Base-by-base conservation (phyloP, 2,797 vertebrate species). In the Lophotriccus pileatus region DNA sequence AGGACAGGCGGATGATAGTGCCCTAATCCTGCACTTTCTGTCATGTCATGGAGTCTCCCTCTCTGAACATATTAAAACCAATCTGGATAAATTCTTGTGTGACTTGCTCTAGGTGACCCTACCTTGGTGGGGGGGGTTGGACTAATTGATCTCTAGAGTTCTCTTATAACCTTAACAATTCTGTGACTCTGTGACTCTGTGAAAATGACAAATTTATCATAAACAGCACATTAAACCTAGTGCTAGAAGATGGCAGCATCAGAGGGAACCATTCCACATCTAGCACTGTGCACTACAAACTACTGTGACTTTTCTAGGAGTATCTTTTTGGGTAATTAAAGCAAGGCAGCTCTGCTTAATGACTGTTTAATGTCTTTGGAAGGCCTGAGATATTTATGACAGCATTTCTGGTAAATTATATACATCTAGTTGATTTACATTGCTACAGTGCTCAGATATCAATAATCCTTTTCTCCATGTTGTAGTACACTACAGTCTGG, bases 1-100 rank as follows among this genome's bases (percentile, higher is more conserved):
- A 68, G 4, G 10, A 58, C 18, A 58, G 2, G 1, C 6, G 13
- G 0, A 32, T 1, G 2, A 32, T 30, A 5, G 3, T 13, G n/a
- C 21, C 20, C 22, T 62, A 4, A 0, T 53, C 12, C 34, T 46
- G 4, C 56, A 11, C 20, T 76, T 16, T 28, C 14, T 3, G 3
- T 20, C 28, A 50, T 21, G 17, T 28, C 4, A 4, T 34, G 28
- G 23, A 44, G 14, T 44, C 7, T 63, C 24, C 7, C 1, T 4
- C 13, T 50, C 20, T 25, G 14, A 18, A 39, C 20, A 8, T 37
- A 25, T 10, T 12, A 50, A 69, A 58, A 37, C 14, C 32, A 12
- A 34, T 9, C 14, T 25, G 28, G 43, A 34, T 2, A 0, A 2
- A 10, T 19, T 19, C 17, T 25, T 44, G 9, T 13, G 21, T 39